Conservation (phyloP, 2,113 vertebrate species). For the Notarius quadriscutis region DNA sequence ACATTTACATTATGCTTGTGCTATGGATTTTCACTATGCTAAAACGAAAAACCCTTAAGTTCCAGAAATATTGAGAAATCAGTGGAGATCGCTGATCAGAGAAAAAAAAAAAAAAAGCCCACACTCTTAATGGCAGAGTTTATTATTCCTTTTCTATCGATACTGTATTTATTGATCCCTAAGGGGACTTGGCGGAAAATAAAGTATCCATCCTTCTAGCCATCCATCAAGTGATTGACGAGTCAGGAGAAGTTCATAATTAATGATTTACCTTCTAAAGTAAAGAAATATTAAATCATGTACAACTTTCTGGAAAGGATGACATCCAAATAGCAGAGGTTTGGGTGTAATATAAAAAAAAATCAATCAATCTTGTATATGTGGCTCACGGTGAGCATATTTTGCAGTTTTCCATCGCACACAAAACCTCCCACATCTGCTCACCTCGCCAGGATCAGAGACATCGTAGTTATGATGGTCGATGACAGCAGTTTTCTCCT, state of each 20-base stretch:
- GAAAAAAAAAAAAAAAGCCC: background rate
- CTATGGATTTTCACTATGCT: background rate
- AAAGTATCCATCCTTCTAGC: background rate
- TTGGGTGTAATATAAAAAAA: background rate
- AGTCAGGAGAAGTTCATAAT: background rate
- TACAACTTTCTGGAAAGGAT: background rate
- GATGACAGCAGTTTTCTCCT: conserved; percentile 93
- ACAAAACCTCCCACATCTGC: background rate
- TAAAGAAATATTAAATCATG: background rate
- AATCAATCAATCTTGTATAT: background rate
- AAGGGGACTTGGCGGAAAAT: too few species aligned
- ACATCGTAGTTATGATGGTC: conserved; percentile 95
- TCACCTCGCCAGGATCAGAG: conserved; percentile 92
- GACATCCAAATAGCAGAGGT: background rate
- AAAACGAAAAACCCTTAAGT: background rate
- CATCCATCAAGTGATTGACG: background rate
- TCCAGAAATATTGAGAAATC: background rate
- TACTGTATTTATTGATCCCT: background rate
- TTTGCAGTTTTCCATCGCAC: background rate
- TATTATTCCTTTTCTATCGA: background rate
- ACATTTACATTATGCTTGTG: background rate
- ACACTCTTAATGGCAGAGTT: background rate
- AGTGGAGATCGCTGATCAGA: background rate
- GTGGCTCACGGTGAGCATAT: too few species aligned
- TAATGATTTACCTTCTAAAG: background rate